Conservation (phyloP, 2,888 invertebrate species). For the Serrognathus titanus region DNA sequence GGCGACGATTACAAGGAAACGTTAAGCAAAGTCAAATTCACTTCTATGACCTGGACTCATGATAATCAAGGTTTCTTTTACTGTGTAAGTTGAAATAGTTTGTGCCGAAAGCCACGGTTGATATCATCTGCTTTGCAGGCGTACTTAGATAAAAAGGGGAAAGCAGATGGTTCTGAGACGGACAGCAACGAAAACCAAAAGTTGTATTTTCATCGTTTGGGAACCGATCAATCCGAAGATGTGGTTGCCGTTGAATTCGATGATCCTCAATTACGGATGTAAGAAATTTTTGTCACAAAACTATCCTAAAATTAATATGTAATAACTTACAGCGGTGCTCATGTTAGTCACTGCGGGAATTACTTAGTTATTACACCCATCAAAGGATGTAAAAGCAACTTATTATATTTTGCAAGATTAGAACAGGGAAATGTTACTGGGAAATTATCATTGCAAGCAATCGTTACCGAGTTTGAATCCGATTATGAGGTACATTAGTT, state of each 20-base stretch:
- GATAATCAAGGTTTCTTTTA: conserved; percentile 96
- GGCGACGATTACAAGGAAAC: conserved; percentile 84
- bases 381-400: conserved; percentile 89
- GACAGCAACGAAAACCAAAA: conserved; percentile 86
- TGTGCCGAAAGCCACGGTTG: neutral
- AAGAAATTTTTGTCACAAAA: conserved; percentile 37
- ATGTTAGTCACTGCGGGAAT: conserved; percentile 87
- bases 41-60: conserved; percentile 89
- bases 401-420: conserved; percentile 81
- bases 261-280: conserved; percentile 91
- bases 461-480: conserved; percentile 87
- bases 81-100: conserved; percentile 57
- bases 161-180: conserved; percentile 91
- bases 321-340: conserved; percentile 62
- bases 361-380: conserved; percentile 81
- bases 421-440: conserved; percentile 58
- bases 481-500: conserved; percentile 74
- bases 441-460: conserved; percentile 68
- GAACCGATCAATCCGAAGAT: conserved; percentile 83
- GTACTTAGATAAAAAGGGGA: conserved; percentile 76
- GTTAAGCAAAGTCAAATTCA: conserved; percentile 90
- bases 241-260: conserved; percentile 86
- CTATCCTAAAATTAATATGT: neutral
- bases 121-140: conserved; percentile 52
- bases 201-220: conserved; percentile 86